phyloP scores from a whole-genome alignment of 2,797 vertebrate species.

The Sebastes steindachneri region DNA sequence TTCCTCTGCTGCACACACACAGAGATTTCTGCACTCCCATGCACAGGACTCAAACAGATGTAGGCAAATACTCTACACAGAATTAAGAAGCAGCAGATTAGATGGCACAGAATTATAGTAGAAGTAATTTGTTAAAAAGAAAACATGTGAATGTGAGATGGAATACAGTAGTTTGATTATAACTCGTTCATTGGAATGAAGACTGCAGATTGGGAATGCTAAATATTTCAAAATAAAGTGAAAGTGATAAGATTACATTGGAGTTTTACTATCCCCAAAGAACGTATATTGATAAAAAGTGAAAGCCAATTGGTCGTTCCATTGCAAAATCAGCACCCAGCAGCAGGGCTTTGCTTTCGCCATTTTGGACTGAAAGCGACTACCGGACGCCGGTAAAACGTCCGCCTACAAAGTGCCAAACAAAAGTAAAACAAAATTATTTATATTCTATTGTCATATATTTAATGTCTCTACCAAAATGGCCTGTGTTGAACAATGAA shows the following conservation, averaged over 20 bases:
- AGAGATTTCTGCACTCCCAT: background rate
- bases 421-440: too few species aligned
- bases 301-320: too few species aligned
- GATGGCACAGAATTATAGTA: background rate
- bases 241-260: background rate
- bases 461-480: too few species aligned
- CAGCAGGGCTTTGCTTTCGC: too few species aligned
- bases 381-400: fast-evolving
- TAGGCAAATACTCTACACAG: background rate
- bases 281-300: too few species aligned
- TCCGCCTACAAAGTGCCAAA: too few species aligned
- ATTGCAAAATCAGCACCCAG: too few species aligned
- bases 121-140: background rate
- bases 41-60: conserved; percentile 6
- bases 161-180: background rate
- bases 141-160: background rate
- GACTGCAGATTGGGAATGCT: background rate
- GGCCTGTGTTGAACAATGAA: too few species aligned
- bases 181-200: too few species aligned
- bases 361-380: too few species aligned
- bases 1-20: conserved; percentile 21
- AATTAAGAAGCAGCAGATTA: background rate
- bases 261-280: too few species aligned
- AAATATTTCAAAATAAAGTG: background rate
- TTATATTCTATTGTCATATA: too few species aligned